These are phyloP conservation scores for Hedychridium roseum DNA, from an alignment of 2,888 invertebrate genomes.

Conservation along the genomic window DNA sequence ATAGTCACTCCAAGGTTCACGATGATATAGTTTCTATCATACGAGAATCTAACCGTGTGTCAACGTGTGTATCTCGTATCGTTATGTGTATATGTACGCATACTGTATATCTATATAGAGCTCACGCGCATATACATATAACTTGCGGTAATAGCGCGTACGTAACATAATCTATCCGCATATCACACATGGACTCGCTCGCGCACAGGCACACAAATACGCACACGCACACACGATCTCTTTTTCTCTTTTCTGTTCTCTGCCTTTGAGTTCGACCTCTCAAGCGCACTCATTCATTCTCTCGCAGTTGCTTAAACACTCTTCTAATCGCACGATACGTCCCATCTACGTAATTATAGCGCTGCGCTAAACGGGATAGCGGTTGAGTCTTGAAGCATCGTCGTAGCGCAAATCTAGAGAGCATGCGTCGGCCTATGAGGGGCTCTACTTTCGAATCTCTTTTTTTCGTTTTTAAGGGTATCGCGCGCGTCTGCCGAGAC, in stretches of 20 bases:
- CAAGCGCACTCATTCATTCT: slow-evolving; percentile 30
- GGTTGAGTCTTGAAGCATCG: slow-evolving; percentile 57
- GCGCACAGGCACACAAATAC: slow-evolving; percentile 19
- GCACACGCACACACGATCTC: slow-evolving; percentile 9
- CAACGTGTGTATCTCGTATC: slow-evolving; percentile 55
- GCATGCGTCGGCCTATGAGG: slow-evolving; percentile 8
- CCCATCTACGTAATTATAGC: slow-evolving; percentile 60
- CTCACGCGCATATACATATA: background rate
- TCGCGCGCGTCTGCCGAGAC: too few relatives aligned
- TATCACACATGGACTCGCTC: slow-evolving; percentile 61
- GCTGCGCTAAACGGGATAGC: slow-evolving; percentile 56
- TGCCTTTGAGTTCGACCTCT: slow-evolving; percentile 10
- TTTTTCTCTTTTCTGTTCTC: slow-evolving; percentile 3
- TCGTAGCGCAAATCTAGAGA: slow-evolving; percentile 47
- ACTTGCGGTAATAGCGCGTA: slow-evolving; percentile 32
- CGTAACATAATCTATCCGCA: slow-evolving; percentile 55
- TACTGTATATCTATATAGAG: slow-evolving; percentile 35
- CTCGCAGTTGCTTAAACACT: slow-evolving; percentile 36
- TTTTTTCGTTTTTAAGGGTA: too few relatives aligned
- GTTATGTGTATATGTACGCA: slow-evolving; percentile 38
- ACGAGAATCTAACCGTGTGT: slow-evolving; percentile 56
- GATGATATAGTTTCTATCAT: slow-evolving; percentile 60
- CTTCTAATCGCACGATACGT: slow-evolving; percentile 39
- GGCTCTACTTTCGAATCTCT: slow-evolving; percentile 19
- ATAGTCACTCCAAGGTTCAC: slow-evolving; percentile 57